These are phyloP conservation scores for Melieria picta DNA, from an alignment of 2,888 invertebrate species.

Conservation along the genomic window DNA sequence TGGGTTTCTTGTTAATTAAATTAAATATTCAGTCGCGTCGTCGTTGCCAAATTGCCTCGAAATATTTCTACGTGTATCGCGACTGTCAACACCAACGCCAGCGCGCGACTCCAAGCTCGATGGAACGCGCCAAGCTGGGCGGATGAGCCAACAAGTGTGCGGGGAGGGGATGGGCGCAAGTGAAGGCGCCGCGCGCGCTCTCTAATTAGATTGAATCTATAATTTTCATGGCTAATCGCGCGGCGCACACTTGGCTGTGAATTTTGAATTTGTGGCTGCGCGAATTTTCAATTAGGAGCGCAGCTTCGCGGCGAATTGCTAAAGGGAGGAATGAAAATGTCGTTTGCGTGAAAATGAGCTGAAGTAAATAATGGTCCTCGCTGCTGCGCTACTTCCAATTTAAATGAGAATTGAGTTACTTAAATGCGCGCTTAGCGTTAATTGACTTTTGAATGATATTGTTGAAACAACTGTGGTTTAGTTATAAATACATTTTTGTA, in stretches of 20 bases:
- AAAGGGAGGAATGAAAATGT: slow-evolving; percentile 18
- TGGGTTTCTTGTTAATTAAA: slow-evolving; percentile 62
- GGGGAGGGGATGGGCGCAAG: slow-evolving; percentile 1
- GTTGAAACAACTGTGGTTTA: too few relatives aligned
- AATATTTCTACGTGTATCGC: slow-evolving; percentile 40
- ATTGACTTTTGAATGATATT: too few relatives aligned
- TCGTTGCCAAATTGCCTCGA: slow-evolving; percentile 14
- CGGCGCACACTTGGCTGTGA: slow-evolving; percentile 36
- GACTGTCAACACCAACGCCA: slow-evolving; percentile 39
- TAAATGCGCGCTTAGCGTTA: neutral
- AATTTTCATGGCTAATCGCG: slow-evolving; percentile 61
- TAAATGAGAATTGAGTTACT: slow-evolving; percentile 12
- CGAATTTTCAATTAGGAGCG: slow-evolving; percentile 32
- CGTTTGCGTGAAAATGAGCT: neutral
- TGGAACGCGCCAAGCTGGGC: neutral
- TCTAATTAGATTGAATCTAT: slow-evolving; percentile 63
- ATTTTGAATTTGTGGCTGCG: slow-evolving; percentile 52
- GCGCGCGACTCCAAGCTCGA: neutral
- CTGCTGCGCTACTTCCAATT: slow-evolving; percentile 15
- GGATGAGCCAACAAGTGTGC: slow-evolving; percentile 3
- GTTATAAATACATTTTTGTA: too few relatives aligned
- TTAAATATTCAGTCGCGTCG: slow-evolving; percentile 58
- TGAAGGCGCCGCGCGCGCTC: slow-evolving; percentile 35
- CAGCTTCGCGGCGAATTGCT: slow-evolving; percentile 4
- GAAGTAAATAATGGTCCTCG: slow-evolving; percentile 12